phyloP scores from a whole-genome alignment of 2,113 vertebrate genomes.

The Hydrochoerus hydrochaeris region DNA sequence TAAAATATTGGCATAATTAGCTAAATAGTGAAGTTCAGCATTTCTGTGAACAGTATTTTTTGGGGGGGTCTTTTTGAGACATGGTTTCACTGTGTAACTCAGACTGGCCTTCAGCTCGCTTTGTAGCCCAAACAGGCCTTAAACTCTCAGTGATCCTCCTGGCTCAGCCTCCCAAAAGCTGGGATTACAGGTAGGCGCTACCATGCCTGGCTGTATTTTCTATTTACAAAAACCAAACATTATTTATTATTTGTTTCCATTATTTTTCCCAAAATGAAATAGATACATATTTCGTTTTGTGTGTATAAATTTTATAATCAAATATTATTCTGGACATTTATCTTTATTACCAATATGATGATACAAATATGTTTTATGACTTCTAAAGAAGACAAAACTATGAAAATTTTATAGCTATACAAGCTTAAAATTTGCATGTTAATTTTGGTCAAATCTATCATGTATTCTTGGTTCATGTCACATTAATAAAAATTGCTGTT shows the following conservation, averaged over 20 bases:
- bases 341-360: neutral
- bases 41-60: neutral
- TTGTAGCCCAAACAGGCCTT: too few species aligned
- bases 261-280: slow-evolving; percentile 34
- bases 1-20: neutral
- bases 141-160: too few species aligned
- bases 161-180: too few species aligned
- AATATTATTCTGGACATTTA: neutral
- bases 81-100: too few species aligned
- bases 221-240: neutral
- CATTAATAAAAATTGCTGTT: neutral
- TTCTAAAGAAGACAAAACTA: slow-evolving; percentile 18
- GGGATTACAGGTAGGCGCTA: too few species aligned
- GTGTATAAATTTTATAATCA: neutral
- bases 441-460: slow-evolving; percentile 16
- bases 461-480: neutral
- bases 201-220: neutral
- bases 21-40: neutral
- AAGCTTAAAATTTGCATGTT: neutral
- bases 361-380: neutral
- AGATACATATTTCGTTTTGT: neutral
- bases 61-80: neutral
- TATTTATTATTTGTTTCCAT: slow-evolving; percentile 6
- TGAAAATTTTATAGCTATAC: neutral
- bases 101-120: too few species aligned